Evolutionary conservation across 2,888 invertebrate genomes (phyloP).

Genomic region (Andrena hattorfiana): DNA sequence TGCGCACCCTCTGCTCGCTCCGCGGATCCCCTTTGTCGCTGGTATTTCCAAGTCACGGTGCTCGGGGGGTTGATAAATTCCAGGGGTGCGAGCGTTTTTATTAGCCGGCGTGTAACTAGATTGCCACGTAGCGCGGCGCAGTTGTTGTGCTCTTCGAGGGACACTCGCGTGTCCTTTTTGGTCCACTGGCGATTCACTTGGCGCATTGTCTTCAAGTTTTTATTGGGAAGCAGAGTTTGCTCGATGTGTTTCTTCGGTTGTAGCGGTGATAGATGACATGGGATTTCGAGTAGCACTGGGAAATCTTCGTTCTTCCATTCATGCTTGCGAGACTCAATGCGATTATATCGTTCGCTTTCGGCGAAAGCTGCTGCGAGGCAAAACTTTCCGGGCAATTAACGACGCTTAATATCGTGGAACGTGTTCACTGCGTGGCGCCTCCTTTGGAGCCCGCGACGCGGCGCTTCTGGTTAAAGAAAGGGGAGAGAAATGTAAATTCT

Average conservation of each 20-base stretch:
- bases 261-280: too few relatives aligned
- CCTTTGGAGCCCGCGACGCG: not conserved
- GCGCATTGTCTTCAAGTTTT: too few relatives aligned
- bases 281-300: not conserved
- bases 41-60: not conserved
- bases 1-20: slow-evolving; percentile 29
- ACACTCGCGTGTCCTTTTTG: too few relatives aligned
- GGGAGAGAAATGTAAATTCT: slow-evolving; percentile 8
- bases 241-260: too few relatives aligned
- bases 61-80: not conserved
- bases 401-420: slow-evolving; percentile 23
- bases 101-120: not conserved
- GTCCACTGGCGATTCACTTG: too few relatives aligned
- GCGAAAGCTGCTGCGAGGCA: slow-evolving; percentile 9
- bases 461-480: not conserved
- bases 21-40: not conserved
- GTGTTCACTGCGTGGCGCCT: not conserved
- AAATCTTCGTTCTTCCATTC: not conserved
- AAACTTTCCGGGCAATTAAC: slow-evolving; percentile 36
- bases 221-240: too few relatives aligned
- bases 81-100: not conserved
- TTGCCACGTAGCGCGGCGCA: not conserved
- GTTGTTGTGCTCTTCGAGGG: not conserved
- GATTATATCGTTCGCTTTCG: not conserved
- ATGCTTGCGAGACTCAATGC: not conserved